Percentiles rank a stretch among this genome's conserved stretches.
phyloP scores from a whole-genome alignment of 2,797 vertebrate species.

The Nannoperca australis region DNA sequence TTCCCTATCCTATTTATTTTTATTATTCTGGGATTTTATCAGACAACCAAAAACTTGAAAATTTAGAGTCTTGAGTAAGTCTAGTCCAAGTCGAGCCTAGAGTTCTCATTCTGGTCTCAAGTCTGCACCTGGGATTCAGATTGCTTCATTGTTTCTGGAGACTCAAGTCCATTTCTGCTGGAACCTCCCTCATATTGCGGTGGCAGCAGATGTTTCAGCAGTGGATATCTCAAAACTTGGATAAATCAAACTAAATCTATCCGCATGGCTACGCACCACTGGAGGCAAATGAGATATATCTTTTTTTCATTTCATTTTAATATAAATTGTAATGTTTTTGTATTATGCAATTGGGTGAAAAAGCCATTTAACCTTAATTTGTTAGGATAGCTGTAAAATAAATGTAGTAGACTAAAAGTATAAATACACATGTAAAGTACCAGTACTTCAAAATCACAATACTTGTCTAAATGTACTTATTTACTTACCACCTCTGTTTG shows the following conservation, averaged over 20 bases:
- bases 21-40: background rate
- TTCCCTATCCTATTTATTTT: background rate
- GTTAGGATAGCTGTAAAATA: background rate
- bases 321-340: background rate
- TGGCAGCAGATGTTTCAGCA: background rate
- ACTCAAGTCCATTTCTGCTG: background rate
- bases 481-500: background rate
- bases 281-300: background rate
- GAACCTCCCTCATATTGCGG: background rate
- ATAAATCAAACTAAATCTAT: background rate
- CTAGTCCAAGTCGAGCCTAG: background rate
- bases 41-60: background rate
- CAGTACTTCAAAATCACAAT: background rate
- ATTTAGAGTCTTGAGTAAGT: background rate
- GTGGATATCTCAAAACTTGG: background rate
- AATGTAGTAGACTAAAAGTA: background rate
- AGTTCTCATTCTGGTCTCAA: background rate
- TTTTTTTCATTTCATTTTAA: background rate
- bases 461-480: background rate
- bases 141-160: too few species aligned
- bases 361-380: background rate
- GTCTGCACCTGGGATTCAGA: too few species aligned
- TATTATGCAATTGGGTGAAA: background rate
- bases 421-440: background rate
- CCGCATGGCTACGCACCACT: background rate